These are phyloP conservation scores for Reinhardtius hippoglossoides DNA, from an alignment of 2,113 vertebrate genomes.

Conservation along the genomic window DNA sequence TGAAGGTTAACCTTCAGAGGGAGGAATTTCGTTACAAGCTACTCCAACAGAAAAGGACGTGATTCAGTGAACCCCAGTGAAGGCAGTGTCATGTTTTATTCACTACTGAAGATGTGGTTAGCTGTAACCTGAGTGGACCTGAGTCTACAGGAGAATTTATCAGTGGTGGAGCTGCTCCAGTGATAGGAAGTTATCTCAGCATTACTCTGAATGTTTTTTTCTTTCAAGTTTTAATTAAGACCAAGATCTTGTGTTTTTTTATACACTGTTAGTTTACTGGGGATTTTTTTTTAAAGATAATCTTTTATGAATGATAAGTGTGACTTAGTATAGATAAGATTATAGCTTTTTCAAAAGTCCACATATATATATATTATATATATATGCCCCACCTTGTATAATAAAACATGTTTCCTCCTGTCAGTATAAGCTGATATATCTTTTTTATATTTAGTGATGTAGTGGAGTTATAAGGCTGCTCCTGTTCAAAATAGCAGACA, in stretches of 20 bases:
- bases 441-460: constrained; percentile 11
- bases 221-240: constrained; percentile 14
- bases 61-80: constrained; percentile 20
- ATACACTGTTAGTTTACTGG: background rate
- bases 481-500: constrained; percentile 2
- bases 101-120: background rate
- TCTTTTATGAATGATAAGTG: background rate
- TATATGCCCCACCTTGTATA: background rate
- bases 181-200: constrained; percentile 13
- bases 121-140: constrained; percentile 24
- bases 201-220: constrained; percentile 18
- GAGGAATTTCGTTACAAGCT: constrained; percentile 10
- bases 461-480: constrained; percentile 3
- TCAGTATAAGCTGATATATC: background rate
- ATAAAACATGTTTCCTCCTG: constrained; percentile 7
- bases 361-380: constrained; percentile 15
- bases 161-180: constrained; percentile 1
- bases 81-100: constrained; percentile 37
- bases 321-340: background rate
- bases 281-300: background rate
- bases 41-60: constrained; percentile 5
- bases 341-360: background rate
- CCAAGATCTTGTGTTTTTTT: background rate
- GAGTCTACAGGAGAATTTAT: constrained; percentile 12
- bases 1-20: constrained; percentile 34